Base-by-base conservation (phyloP, 2,888 invertebrate species). In the Dryobotodes eremita region DNA sequence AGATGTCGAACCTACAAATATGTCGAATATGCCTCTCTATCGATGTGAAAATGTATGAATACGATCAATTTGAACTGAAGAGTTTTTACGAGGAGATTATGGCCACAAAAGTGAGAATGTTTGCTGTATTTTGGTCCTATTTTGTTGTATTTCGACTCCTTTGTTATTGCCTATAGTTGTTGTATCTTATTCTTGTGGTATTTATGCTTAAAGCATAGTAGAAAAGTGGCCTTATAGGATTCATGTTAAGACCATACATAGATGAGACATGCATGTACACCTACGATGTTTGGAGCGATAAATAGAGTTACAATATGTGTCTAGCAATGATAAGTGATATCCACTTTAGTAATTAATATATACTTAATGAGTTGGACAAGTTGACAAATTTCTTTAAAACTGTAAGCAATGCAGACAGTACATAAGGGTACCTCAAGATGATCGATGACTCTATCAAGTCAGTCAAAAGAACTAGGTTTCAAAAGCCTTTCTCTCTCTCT, bases 21-120 rank as follows among this genome's bases (percentile, higher is more conserved):
- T 94, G 94, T 78, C 91, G 94, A 68, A 93, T 94, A 82, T 94
- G 94, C 79, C 86, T 94, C 31, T 88, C 87, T 48, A 92, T 91
- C 31, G 92, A 93, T 71, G 90, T 89, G 17, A 93, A 92, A 88
- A 87, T 94, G 76, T 94, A 91, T 80, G 89, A 91, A 77, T 91
- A 91, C 77, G 89, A 92, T 84, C 88, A 85, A 80, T 92, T 89
- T 86, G 88, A 93, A 82, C 86, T 94, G 36, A 92, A 92, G 86
- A 88, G 88, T 66, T 92, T 89, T 77, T 94, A 94, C 80, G 94
- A 94, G 82, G 90, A 94, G 86, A 88, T 94, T 86, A 92, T 92
- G 86, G 90, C 90, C 31, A 79, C 89, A 75, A 94, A 92, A 90
- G 94, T 94, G 88, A 93, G 93, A 73, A 83, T 80, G n/a, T 78